Evolutionary conservation across 2,888 invertebrate genomes (phyloP), one percentile per base, ranked within the genome.

Genomic region (Euzetes globulus): DNA sequence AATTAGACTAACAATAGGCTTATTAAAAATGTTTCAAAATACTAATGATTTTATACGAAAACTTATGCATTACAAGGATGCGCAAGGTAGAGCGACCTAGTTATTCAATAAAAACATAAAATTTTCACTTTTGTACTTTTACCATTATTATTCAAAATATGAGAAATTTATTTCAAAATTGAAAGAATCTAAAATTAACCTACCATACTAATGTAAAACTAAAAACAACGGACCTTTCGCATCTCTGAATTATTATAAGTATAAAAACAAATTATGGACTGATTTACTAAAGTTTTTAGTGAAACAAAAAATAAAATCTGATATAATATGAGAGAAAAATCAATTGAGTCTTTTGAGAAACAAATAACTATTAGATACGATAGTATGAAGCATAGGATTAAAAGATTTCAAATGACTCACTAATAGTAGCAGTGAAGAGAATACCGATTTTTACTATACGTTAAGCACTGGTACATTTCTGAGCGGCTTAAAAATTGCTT

Each of bases 401-500:
- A 63, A 63, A 63, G 33, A 63, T 63, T 63, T 63, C n/a, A 63
- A 63, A 29, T 17, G 33, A 55, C 63, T 63, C 33, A 33, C 58
- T 58, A 22, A 63, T 15, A 17, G 25, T 6, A 25, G 25, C 13
- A 22, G 55, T 33, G 27, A 6, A 63, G 15, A n/a, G 33, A 33
- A 63, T 63, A 1, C 2, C 63, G 27, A 63, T 63, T 63, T 63
- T 63, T 63, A 15, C 63, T 63, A 63, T 25, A 25, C 22, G 33
- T 63, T 63, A 63, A 33, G 63, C 33, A 63, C 17, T 33, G 27
- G 29, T 63, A 33, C 27, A 63, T 63, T 25, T 25, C 33, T 33
- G 63, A 63, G 63, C 63, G 63, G 63, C 63, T 63, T 63, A 63
- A 63, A 63, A 63, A 63, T 63, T 27, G 63, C 11, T 37, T 63